Evolutionary conservation across 1,140 invertebrate species (phyloP), one percentile per base, ranked within the genome.

Genomic region (Penaeus japonicus): DNA sequence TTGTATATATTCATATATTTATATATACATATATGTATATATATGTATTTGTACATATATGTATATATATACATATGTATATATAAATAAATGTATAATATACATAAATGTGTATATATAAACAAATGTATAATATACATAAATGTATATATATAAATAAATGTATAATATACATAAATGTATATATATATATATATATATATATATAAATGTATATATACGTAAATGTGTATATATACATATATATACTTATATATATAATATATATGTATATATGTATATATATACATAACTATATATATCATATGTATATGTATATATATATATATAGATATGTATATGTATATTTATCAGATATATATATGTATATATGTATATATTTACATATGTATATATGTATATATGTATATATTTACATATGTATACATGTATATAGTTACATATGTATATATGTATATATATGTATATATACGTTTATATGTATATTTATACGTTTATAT

Each of bases 31-130:
- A 2, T 73, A 27, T 73, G 1, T 73, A 22, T 73, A 2, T 73
- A 27, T 83, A 57, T 83, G 39, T 83, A 65, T 83, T 32, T 83
- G 39, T 83, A 65, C 62, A 65, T 65, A 65, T 83, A 65, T 83
- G 39, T 65, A 35, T 83, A 83, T 83, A 35, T 62, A 57, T 62
- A 65, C 35, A 32, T 32, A 65, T 35, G 5, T 10, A 59, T 1
- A 20, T 81, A 18, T 22, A 24, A 4, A 5, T 4, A 24, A 3
- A 30, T n/a, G 5, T 4, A 32, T n/a, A 20, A 30, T 4, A 35
- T 17, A 77, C 73, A 81, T 54, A n/a, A 7, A 54, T 30, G 62
- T 4, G 27, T 30, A 35, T 32, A 24, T 62, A 30, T 62, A n/a
- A 2, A 30, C 53, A 54, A 1, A 18, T 5, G 12, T 4, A 30